Base-by-base conservation (phyloP, 1,140 invertebrate genomes). In the Monochamus saltuarius region DNA sequence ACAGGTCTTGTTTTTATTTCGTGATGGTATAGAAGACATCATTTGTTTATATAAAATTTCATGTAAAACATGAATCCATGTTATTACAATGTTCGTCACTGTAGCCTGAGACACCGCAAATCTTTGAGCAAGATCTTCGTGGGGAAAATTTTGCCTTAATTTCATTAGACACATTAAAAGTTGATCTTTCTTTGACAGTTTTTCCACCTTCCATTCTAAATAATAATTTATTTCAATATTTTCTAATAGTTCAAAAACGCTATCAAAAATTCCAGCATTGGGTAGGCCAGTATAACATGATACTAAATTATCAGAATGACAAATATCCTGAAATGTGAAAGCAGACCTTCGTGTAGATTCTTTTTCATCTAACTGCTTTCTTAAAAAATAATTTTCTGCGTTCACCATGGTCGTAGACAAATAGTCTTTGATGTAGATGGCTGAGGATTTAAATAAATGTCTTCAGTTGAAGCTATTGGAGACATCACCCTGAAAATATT, bases 131-230 rank as follows among this genome's bases (percentile, higher is more conserved):
- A 59, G 63, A 63, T 66, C 60, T 43, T 53, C 51, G 56, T 67
- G 36, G 11, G 53, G 59, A 10, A 67, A 35, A 59, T 69, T 67
- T 36, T 49, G 40, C 29, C 47, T 46, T 36, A 69, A 14, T 56
- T 69, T 69, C 65, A 67, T 69, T 55, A 69, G 52, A 22, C 61
- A 65, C 60, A 67, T 57, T 7, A 67, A 40, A 11, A 69, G 34
- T 43, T 69, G 65, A 58, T 67, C 65, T 7, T 57, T 59, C 59
- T 65, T 69, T 16, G 47, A 10, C 34, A 67, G 51, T 22, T 52
- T 56, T 46, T 53, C 4, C 8, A 65, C 62, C 22, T 65, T 39
- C 66, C 66, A 65, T 29, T 29, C 19, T 14, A 37, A 10, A 65
- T 67, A 67, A 65, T 56, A 67, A 36, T 65, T 55, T 63, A 65